These are phyloP conservation scores for Mola mola DNA, from an alignment of 2,113 vertebrate genomes.

Conservation along the genomic window DNA sequence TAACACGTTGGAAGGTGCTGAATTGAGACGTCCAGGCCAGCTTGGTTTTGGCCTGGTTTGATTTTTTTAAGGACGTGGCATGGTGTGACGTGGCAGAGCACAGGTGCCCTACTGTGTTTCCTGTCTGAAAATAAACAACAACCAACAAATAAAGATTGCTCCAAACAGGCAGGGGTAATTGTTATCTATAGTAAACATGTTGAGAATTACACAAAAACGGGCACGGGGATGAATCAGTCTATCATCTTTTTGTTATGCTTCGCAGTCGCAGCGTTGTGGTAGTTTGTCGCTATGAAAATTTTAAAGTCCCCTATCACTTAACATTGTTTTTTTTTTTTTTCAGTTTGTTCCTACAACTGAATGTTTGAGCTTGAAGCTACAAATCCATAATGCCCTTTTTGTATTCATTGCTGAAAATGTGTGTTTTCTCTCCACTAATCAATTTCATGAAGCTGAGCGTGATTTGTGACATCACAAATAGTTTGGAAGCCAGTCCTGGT, in stretches of 20 bases:
- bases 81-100: background rate
- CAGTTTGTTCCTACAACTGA: no score
- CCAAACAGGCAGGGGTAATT: conserved; percentile 35
- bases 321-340: no score
- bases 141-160: conserved; percentile 40
- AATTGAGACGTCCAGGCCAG: conserved; percentile 33
- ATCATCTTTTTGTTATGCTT: background rate
- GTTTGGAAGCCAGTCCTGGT: no score
- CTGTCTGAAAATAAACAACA: conserved; percentile 39
- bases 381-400: no score
- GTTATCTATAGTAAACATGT: conserved; percentile 33
- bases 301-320: background rate
- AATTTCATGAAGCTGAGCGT: no score
- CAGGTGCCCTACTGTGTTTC: conserved; percentile 1
- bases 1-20: conserved; percentile 52
- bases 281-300: background rate
- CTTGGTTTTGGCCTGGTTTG: conserved; percentile 25
- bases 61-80: conserved; percentile 1
- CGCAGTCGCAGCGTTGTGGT: no score
- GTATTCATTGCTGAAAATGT: no score
- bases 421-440: no score
- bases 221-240: background rate
- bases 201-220: background rate
- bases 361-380: no score
- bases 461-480: no score